Evolutionary conservation across 2,888 invertebrate species (phyloP), one percentile per base, ranked within the genome.

Genomic region (Neocrepidodera transversa): DNA sequence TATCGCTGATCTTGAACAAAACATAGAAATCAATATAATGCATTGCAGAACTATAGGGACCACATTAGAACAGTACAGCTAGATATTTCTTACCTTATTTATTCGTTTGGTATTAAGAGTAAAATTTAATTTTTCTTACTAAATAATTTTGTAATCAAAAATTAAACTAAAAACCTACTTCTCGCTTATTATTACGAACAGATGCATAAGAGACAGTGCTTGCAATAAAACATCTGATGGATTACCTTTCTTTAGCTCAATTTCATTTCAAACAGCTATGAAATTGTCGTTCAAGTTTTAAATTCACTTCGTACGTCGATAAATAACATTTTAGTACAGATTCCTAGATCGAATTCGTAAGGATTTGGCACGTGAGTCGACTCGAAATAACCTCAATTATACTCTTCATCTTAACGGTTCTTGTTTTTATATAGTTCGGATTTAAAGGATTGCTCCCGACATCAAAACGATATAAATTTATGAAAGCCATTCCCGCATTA

Each of bases 401-500:
- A 35, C 32, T 54, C 43, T 58, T 57, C 45, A 52, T 58, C 55
- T 61, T 42, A 55, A 42, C 56, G 26, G 45, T 59, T 63, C 59
- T 53, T 58, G 56, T 55, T 54, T 61, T 63, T 57, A 57, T 52
- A 53, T 47, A 58, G 52, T 57, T 30, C 36, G 43, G 56, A 55
- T 59, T 67, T 69, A 66, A 66, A 63, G 68, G 69, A 71, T 71
- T 65, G 61, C 57, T 64, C 61, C 45, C 61, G 57, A 67, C 64
- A 66, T 57, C 61, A 58, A 65, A 62, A 59, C 68, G 66, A 70
- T 69, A 70, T 71, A 68, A 71, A 71, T 70, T 71, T 68, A 71
- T 70, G 68, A 69, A 70, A 66, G 58, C 11, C 13, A 10, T 36
- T 36, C 14, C 13, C 5, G 14, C 4, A 36, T 36, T 36, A 14